Evolutionary conservation across 2,797 vertebrate genomes (phyloP).

Genomic region (Bryconaethiops microstoma): DNA sequence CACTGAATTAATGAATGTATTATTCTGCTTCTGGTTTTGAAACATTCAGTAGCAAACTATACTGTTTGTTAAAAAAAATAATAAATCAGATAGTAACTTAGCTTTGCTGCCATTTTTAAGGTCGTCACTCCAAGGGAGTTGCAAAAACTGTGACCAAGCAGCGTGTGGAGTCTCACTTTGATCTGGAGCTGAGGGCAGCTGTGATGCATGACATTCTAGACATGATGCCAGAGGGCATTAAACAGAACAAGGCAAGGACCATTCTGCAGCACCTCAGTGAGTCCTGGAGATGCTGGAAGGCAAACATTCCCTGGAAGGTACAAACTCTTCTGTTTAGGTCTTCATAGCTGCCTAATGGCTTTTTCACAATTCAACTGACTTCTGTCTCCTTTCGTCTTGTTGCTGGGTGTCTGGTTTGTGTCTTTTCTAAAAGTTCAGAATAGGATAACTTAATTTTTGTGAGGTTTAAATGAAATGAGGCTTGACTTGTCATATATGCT

Average conservation of each 20-base stretch:
- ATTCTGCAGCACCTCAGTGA: conserved; percentile 98
- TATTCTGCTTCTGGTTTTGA: background rate
- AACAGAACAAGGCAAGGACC: conserved; percentile 99
- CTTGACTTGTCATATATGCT: too few relatives aligned
- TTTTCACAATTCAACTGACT: too few relatives aligned
- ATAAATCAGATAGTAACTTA: background rate
- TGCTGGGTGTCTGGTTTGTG: too few relatives aligned
- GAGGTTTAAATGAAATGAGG: too few relatives aligned
- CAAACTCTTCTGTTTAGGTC: background rate
- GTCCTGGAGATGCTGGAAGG: conserved; percentile 99
- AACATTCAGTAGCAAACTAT: background rate
- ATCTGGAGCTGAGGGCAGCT: conserved; percentile 95
- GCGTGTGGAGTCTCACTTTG: conserved; percentile 98
- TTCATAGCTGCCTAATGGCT: too few relatives aligned
- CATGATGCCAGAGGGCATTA: conserved; percentile 99
- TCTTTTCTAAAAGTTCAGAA: too few relatives aligned
- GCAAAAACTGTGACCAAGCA: conserved; percentile 99
- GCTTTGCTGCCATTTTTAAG: conserved; percentile 65
- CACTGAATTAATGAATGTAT: background rate
- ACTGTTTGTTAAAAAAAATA: background rate
- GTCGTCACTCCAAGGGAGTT: conserved; percentile 98
- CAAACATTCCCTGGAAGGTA: conserved; percentile 99
- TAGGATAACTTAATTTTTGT: too few relatives aligned
- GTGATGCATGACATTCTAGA: conserved; percentile 99
- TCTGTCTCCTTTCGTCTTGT: too few relatives aligned